Base-by-base conservation (phyloP, 2,113 vertebrate genomes). In the Hemichromis elongatus region DNA sequence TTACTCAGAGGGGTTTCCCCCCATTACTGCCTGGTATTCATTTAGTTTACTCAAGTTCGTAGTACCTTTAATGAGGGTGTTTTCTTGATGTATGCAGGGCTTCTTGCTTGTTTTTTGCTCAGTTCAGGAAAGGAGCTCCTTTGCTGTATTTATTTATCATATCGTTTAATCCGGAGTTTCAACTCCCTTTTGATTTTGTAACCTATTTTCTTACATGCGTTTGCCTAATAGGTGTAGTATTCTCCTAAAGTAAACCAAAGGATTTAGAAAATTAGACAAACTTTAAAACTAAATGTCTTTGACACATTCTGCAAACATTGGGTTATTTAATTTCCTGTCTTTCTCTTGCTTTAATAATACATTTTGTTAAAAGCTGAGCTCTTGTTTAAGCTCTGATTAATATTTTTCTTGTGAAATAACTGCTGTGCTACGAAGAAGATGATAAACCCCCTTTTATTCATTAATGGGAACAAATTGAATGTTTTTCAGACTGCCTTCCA, bases 51-150 rank as follows among this genome's bases (percentile, higher is more conserved):
- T 54, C 16, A n/a, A 56, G 54, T 82, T 78, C 7, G 1, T 54
- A 55, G 2, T 54, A 59, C 54, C 50, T 82, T 90, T 90, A 90
- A 93, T 90, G 12, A 79, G 87, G 57, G 80, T 56, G 24, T 90
- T 88, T 88, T 81, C 89, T 89, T 68, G 6, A 59, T 68, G 61
- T 70, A 59, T 52, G 85, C 85, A 79, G 18, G 3, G 8, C 47
- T 66, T 53, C 30, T 52, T 53, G 68, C 87, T 82, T 77, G 40
- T 89, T 75, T 86, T 73, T 75, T 52, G 11, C 33, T 81, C n/a
- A 10, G 40, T 63, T 61, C 19, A 53, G 37, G 35, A 55, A 86
- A 53, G 24, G 6, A 57, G 18, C 28, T 81, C 5, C n/a, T 52
- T 53, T 33, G 6, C 50, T 40, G 16, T 18, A 13, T 53, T 47